Evolutionary conservation across 2,888 invertebrate species (phyloP).

Genomic region (Trachelus iudaicus): DNA sequence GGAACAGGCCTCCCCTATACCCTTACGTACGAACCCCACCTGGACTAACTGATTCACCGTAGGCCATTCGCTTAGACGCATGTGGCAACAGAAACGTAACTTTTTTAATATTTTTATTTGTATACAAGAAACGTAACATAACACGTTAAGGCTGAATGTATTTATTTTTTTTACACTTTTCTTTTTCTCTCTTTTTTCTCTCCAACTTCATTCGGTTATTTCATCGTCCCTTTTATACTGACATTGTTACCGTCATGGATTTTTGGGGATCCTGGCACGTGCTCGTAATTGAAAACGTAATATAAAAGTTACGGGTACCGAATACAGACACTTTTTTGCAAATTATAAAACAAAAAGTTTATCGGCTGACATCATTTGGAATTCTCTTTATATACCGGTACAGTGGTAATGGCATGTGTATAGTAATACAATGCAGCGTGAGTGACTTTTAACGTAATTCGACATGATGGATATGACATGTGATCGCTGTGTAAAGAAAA

Average conservation of each 20-base stretch:
- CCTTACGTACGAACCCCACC: not conserved
- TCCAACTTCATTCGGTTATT: not conserved
- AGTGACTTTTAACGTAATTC: not conserved
- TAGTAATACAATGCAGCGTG: not conserved
- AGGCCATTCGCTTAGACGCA: not conserved
- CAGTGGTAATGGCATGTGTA: not conserved
- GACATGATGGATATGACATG: not conserved
- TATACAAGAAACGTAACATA: too few species aligned
- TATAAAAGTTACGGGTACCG: not conserved
- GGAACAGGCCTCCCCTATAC: slow-evolving; percentile 34
- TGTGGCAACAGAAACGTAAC: not conserved
- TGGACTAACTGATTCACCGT: not conserved
- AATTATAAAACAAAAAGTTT: not conserved
- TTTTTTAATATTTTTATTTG: not conserved
- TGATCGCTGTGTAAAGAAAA: not conserved
- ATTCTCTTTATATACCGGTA: not conserved
- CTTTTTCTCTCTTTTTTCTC: not conserved
- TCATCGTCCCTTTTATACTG: not conserved
- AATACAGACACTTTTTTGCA: not conserved
- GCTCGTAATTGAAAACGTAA: not conserved
- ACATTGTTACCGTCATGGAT: not conserved
- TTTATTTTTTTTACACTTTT: not conserved
- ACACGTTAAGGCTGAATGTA: too few species aligned
- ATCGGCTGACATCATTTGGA: not conserved
- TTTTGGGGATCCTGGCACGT: not conserved